Evolutionary conservation across 2,888 invertebrate genomes (phyloP), one percentile per base, ranked within the genome.

Genomic region (Drosophila niveifrons): DNA sequence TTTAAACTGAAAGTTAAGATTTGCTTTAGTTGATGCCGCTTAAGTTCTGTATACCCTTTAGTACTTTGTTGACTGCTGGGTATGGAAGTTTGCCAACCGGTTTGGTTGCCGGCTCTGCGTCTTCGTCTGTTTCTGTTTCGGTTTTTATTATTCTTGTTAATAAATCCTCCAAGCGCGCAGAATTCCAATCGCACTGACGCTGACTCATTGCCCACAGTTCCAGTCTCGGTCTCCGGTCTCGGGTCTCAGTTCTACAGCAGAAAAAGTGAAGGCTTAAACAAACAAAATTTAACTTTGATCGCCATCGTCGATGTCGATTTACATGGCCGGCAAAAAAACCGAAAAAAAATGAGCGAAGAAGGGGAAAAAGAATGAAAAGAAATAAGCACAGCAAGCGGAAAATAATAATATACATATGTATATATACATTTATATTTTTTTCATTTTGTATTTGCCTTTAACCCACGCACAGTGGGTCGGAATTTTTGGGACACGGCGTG

Each of bases 151-250:
- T 89, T 89, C 85, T 89, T 89, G 88, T 89, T 89, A 84, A 89
- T 85, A 89, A 85, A 89, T 88, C 88, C 88, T 87, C 88, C 72
- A 88, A 89, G 85, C 88, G 88, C 87, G 78, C 83, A 83, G 83
- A 89, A 85, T 88, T 89, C 89, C 89, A 86, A 86, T 86, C 72
- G 68, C 68, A 57, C 57, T 31, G 61, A 28, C 72, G 73, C 72
- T 89, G 85, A 89, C 82, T 86, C 89, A 86, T 71, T 52, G 52
- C 66, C 67, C 61, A 69, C 64, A 69, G 58, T 63, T 64, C 57
- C 65, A 65, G 65, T 43, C 52, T 36, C 18, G 17, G 43, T 43
- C n/a, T 61, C 29, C 8, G 43, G 50, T 31, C 46, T 41, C 36
- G 18, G 13, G 51, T 75, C 74, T 55, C 18, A 4, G 28, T 10